These are phyloP conservation scores for Apamea monoglypha DNA, from an alignment of 2,888 invertebrate species.

Conservation along the genomic window DNA sequence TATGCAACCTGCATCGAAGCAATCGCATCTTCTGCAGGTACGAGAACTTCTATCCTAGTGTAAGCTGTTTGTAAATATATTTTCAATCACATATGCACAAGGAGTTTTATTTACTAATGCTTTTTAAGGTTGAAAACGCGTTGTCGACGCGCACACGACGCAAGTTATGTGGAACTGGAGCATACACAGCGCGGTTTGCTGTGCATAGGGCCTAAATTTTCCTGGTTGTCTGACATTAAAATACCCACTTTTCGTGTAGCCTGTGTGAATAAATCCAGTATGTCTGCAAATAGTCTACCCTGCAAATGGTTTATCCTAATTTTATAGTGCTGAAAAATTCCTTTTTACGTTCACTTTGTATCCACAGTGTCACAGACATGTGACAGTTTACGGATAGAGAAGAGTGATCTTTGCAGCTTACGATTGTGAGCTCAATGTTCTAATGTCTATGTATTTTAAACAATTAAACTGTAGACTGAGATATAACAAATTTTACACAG, in stretches of 20 bases:
- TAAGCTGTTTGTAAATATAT: background rate
- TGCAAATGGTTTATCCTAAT: background rate
- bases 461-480: background rate
- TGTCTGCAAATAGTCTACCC: background rate
- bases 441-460: background rate
- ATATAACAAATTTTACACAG: background rate
- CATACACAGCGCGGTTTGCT: background rate
- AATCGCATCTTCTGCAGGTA: background rate
- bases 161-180: background rate
- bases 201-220: no score
- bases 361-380: background rate
- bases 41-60: background rate
- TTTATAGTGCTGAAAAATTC: background rate
- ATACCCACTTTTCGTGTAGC: background rate
- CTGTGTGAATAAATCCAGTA: background rate
- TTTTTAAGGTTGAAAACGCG: background rate
- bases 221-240: background rate
- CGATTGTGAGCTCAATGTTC: background rate
- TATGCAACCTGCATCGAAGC: slow-evolving; percentile 32
- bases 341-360: background rate
- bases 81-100: background rate
- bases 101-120: background rate
- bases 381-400: background rate
- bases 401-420: background rate
- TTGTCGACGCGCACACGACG: background rate